A percentile compares a stretch with the other conserved stretches of the same genome.
Conservation (phyloP, 2,113 vertebrate genomes). For the Promerops cafer region DNA sequence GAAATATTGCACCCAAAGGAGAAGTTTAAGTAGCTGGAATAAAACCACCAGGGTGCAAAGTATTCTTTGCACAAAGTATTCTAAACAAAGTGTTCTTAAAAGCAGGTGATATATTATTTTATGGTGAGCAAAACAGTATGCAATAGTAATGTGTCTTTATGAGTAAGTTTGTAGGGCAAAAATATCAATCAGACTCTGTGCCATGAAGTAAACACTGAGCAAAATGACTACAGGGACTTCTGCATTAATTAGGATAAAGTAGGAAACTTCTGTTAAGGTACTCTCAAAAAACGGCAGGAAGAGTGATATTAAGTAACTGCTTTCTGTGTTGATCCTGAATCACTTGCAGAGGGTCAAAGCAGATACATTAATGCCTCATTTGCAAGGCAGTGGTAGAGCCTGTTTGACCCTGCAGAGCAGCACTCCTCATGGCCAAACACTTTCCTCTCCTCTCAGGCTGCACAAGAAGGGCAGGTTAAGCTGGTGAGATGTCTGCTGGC, state of each 20-base stretch:
- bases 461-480: neutral
- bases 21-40: neutral
- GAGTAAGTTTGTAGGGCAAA: neutral
- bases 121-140: neutral
- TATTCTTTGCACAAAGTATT: neutral
- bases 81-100: neutral
- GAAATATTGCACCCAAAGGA: neutral
- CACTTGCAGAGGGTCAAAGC: fast-evolving
- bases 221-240: neutral
- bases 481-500: neutral
- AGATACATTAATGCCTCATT: neutral
- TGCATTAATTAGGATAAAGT: neutral
- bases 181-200: neutral
- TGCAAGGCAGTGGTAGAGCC: neutral
- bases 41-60: neutral
- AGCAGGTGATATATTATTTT: neutral
- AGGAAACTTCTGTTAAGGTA: neutral
- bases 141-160: neutral
- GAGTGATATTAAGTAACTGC: neutral
- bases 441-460: neutral
- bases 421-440: neutral
- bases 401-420: neutral
- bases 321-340: neutral
- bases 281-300: neutral
- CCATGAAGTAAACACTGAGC: neutral